Evolutionary conservation across 1,140 invertebrate genomes (phyloP), one percentile per base, ranked within the genome.

Genomic region (Drosophila micromelanica): DNA sequence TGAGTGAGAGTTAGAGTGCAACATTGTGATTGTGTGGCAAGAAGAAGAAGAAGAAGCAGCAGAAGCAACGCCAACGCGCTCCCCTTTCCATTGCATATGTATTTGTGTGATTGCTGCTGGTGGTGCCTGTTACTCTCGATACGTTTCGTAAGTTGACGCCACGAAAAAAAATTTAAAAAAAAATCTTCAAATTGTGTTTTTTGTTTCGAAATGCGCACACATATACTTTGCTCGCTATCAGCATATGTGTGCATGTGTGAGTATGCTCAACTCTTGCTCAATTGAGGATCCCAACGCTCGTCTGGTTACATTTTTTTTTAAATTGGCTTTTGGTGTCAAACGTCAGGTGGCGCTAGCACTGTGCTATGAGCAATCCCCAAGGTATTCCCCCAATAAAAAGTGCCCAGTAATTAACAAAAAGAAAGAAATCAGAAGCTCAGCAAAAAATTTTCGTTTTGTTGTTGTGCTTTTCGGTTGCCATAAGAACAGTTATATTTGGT

Each of bases 381-480:
- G 84, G 82, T 87, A 82, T 87, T 87, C 84, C 82, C 81, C 84
- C 64, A 68, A 80, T 61, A 68, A 80, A 61, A 69, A 57, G 52
- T 69, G 56, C 67, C 60, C 49, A 65, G 60, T 70, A 71, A 49
- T 57, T 49, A 27, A 27, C 43, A 43, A 30, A 30, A 12, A 49
- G 37, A 62, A 70, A 52, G 27, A 62, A 70, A 48, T 51, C 54
- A 48, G 17, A 32, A 63, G 48, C 57, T 89, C 84, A 87, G 82
- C 82, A 78, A 42, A 76, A 35, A 35, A 9, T 79, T 72, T 76
- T 40, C 40, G 0, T 70, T 68, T 35, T 65, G 49, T 79, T 54
- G 27, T 67, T 73, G 43, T 62, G 59, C 48, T 60, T 64, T 68
- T 77, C 6, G 43, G 80, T 70, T 76, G 64, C 67, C 65, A 74